Percentiles rank a stretch among this genome's conserved stretches.
phyloP scores from a whole-genome alignment of 2,113 vertebrate species.

The Laticauda colubrina region DNA sequence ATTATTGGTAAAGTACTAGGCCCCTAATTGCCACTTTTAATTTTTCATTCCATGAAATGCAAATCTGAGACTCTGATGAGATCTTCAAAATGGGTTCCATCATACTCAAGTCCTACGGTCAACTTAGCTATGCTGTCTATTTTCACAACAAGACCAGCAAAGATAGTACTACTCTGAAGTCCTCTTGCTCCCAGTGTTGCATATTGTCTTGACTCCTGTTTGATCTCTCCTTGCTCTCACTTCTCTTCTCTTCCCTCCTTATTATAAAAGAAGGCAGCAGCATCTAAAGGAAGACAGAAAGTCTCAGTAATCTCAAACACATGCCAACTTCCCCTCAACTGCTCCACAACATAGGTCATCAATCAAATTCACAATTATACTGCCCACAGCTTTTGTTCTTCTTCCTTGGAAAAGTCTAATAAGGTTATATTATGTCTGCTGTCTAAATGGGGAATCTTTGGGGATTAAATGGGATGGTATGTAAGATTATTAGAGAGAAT shows the following conservation, averaged over 20 bases:
- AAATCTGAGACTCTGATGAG: neutral
- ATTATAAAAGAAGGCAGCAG: neutral
- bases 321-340: neutral
- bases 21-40: neutral
- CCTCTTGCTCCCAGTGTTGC: neutral
- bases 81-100: neutral
- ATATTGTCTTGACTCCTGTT: neutral
- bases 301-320: neutral
- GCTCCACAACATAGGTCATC: neutral
- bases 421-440: neutral
- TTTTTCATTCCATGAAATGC: neutral
- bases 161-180: no score
- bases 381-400: neutral
- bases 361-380: neutral
- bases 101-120: neutral
- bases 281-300: neutral
- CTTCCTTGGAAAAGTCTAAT: neutral
- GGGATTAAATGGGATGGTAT: neutral
- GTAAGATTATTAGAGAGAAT: neutral
- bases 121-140: neutral
- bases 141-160: neutral
- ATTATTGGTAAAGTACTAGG: neutral
- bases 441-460: neutral
- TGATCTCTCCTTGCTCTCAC: neutral
- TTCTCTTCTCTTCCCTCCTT: neutral